phyloP scores from a whole-genome alignment of 2,888 invertebrate species.

The Micoletzkya japonica region DNA sequence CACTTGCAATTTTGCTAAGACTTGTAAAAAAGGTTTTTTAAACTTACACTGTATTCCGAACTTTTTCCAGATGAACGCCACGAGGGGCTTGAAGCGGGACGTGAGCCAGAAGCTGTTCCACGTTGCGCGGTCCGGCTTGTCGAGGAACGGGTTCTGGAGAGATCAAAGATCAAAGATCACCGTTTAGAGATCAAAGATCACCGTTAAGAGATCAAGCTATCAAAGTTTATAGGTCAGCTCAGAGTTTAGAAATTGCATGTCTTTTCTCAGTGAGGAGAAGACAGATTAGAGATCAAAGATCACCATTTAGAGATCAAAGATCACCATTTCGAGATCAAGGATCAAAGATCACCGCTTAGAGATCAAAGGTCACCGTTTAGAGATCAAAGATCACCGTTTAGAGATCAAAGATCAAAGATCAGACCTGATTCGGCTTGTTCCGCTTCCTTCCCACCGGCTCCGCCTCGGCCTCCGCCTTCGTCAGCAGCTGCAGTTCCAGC shows the following conservation, averaged over 20 bases:
- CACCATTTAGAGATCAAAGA: too few relatives aligned
- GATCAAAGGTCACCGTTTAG: too few relatives aligned
- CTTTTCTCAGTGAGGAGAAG: neutral
- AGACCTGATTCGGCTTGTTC: conserved; percentile 59
- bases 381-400: too few relatives aligned
- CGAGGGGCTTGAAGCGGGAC: conserved; percentile 33
- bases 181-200: too few relatives aligned
- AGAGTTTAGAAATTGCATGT: too few relatives aligned
- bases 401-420: too few relatives aligned
- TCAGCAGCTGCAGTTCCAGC: conserved; percentile 53
- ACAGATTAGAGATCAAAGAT: too few relatives aligned
- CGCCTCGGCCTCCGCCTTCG: conserved; percentile 47
- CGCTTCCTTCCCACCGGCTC: conserved; percentile 59
- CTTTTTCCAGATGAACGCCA: conserved; percentile 47
- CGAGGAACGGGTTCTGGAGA: conserved; percentile 52
- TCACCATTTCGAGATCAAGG: too few relatives aligned
- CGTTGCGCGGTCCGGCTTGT: conserved; percentile 51
- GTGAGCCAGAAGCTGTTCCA: conserved; percentile 44
- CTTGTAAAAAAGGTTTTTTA: neutral
- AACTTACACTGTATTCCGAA: conserved; percentile 33
- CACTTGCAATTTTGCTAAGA: neutral
- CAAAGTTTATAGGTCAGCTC: too few relatives aligned
- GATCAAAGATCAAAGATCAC: too few relatives aligned
- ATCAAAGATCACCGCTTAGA: too few relatives aligned
- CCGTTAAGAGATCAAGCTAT: too few relatives aligned